These are phyloP conservation scores for Holacanthus passer DNA, from an alignment of 2,113 vertebrate genomes.

Conservation along the genomic window DNA sequence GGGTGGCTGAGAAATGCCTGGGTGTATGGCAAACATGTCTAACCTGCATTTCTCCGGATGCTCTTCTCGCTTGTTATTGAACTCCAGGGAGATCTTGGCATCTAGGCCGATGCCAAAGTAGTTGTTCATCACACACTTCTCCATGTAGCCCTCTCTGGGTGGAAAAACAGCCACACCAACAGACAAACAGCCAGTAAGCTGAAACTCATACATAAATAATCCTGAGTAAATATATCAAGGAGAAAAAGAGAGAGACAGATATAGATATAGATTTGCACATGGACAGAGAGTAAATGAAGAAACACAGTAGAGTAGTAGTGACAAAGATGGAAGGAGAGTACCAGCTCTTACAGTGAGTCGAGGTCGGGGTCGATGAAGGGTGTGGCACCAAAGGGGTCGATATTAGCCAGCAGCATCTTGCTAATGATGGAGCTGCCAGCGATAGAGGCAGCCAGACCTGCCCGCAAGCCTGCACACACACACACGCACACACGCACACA, in stretches of 20 bases:
- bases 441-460: constrained; percentile 96
- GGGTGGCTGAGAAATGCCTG: background rate
- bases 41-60: constrained; percentile 99
- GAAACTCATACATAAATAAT: background rate
- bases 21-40: constrained; percentile 2
- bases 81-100: constrained; percentile 98
- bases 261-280: background rate
- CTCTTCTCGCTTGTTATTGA: constrained; percentile 98
- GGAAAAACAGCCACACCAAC: background rate
- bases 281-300: background rate
- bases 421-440: constrained; percentile 99
- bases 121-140: constrained; percentile 99
- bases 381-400: constrained; percentile 95
- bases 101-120: constrained; percentile 98
- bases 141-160: constrained; percentile 94
- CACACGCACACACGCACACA: constrained; percentile 46
- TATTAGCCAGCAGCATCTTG: constrained; percentile 98
- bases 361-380: constrained; percentile 97
- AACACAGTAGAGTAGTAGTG: background rate
- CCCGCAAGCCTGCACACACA: constrained; percentile 89
- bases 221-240: background rate
- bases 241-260: background rate
- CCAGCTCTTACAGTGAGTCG: constrained; percentile 92
- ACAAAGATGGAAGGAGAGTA: background rate
- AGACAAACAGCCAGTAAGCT: background rate